Base-by-base conservation (phyloP, 2,888 invertebrate species). In the Nezara viridula region DNA sequence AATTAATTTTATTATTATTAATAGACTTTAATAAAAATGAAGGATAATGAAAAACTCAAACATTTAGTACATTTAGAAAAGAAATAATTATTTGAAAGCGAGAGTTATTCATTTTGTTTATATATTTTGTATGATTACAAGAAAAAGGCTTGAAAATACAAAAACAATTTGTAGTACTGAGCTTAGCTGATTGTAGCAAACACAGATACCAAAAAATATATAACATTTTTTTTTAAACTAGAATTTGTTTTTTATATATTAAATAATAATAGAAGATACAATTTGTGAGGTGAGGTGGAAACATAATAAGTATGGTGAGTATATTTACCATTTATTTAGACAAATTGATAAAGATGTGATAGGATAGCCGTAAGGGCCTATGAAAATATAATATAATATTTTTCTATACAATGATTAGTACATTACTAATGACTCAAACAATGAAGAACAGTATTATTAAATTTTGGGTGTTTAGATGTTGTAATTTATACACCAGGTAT, bases 321-420 rank as follows among this genome's bases (percentile, higher is more conserved):
- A 81, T 40, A 81, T 81, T 81, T 81, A 81, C 44, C 44, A 81
- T 81, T 81, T 81, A 81, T 81, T 81, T 81, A 81, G 44, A 81
- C 81, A 81, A 81, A 81, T 40, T 81, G 44, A 44, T 81, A 81
- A 81, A 81, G 40, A 37, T 44, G 77, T 81, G 44, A 44, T 44
- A 77, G 77, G 77, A 77, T 40, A 77, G 86, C 86, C 86, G 9
- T 86, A 86, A 86, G 86, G 86, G 86, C 86, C 86, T 86, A 86
- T 86, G 60, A 86, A 86, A 86, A 86, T 81, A 81, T 40, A 81
- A 81, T 47, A 44, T 44, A n/a, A n/a, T 81, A 44, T 81, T 81
- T 44, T 44, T 81, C 10, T 81, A 47, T 81, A 81, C 40, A 44
- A n/a, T 10, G 24, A 24, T 81, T 81, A 81, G n/a, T n/a, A 81